Evolutionary conservation across 2,113 vertebrate species (phyloP), one percentile per base, ranked within the genome.

Genomic region (Sylvilagus bachmani): DNA sequence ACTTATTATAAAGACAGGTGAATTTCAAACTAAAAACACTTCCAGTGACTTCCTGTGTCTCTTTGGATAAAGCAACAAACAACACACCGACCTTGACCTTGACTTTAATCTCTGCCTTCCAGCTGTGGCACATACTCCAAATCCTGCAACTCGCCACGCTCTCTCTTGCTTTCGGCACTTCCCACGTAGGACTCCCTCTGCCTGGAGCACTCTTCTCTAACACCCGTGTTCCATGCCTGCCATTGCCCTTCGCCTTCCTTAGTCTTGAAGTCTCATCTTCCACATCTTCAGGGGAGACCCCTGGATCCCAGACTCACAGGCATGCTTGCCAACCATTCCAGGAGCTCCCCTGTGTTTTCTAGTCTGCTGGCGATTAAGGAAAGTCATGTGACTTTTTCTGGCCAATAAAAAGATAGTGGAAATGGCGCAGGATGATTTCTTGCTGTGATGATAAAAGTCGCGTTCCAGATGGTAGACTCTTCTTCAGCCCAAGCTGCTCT

Each of bases 11-110:
- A n/a, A 80, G 83, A 89, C 10, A 84, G 55, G 33, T 61, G 61
- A 86, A 93, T 87, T 86, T 90, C 49, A 86, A 77, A 69, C 86
- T 71, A 53, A 89, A 87, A 93, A 53, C 14, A 13, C 22, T 84
- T 82, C 24, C 16, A 36, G 19, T 80, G 49, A 29, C 5, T 36
- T 80, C 27, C 51, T 51, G 2, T 89, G 49, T 90, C 64, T 17
- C 69, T 74, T 29, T 38, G 75, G 25, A 69, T 38, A 58, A 78
- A 82, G 27, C 14, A 81, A 38, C n/a, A 84, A n/a, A 80, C 19
- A 4, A 29, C 3, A 70, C 4, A 17, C 16, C 10, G 3, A 31
- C 7, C 29, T 75, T 27, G 71, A 58, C 6, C 58, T n/a, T 67
- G 83, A 38, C 51, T 91, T 58, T 24, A 3, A 38, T 66, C 80